Conservation (phyloP, 1,140 invertebrate genomes). For the Drosophila virilis region DNA sequence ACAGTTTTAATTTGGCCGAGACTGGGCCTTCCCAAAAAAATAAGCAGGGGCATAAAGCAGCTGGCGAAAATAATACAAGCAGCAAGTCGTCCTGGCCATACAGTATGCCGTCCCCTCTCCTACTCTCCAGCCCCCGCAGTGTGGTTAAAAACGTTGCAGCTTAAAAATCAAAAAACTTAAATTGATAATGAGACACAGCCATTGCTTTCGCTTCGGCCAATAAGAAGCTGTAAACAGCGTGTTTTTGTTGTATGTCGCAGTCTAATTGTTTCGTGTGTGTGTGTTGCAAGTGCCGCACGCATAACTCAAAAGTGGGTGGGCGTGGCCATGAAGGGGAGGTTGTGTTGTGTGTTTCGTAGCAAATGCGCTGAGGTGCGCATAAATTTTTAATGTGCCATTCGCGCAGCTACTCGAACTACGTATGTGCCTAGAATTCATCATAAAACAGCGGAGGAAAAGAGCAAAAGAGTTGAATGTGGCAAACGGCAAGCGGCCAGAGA, state of each 20-base stretch:
- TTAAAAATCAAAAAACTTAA: constrained; percentile 79
- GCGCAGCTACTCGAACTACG: constrained; percentile 39
- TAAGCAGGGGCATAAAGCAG: constrained; percentile 59
- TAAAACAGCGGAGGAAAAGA: constrained; percentile 31
- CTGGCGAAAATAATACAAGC: constrained; percentile 50
- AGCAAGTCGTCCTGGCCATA: constrained; percentile 14
- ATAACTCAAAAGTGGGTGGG: constrained; percentile 14
- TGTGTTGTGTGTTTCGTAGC: background rate
- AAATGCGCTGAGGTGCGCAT: constrained; percentile 75
- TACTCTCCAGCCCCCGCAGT: background rate
- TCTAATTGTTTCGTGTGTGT: constrained; percentile 35
- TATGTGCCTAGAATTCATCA: constrained; percentile 81
- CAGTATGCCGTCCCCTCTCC: background rate
- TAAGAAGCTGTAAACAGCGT: constrained; percentile 36
- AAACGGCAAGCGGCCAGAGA: background rate
- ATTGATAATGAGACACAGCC: constrained; percentile 77
- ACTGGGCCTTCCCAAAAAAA: constrained; percentile 6
- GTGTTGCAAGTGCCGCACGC: constrained; percentile 45
- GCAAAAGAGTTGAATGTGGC: constrained; percentile 9
- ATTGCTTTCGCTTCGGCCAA: constrained; percentile 7
- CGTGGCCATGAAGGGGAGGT: constrained; percentile 1
- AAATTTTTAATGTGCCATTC: constrained; percentile 69
- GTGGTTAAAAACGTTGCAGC: constrained; percentile 59
- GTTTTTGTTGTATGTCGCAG: constrained; percentile 31
- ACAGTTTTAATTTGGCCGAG: constrained; percentile 76